A percentile compares a stretch with the other conserved stretches of the same genome.
Conservation (phyloP, 2,797 vertebrate species). For the Rhyacichthys aspro region DNA sequence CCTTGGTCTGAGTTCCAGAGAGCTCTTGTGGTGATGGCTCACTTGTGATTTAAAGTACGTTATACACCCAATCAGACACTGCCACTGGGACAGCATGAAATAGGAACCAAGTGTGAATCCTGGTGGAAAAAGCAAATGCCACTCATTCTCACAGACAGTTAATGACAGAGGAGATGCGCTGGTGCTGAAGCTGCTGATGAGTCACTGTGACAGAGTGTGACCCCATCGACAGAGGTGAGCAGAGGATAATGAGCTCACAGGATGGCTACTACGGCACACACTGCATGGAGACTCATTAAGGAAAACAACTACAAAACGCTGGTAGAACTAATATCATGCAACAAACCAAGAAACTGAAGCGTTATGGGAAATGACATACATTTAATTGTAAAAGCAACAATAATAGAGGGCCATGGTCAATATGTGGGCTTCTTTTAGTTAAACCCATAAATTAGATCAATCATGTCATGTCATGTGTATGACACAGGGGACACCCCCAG, state of each 20-base stretch:
- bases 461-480: no score
- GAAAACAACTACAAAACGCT: not conserved
- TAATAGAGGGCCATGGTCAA: no score
- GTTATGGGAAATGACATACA: not conserved
- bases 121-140: constrained; percentile 33
- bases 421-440: no score
- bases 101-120: constrained; percentile 19
- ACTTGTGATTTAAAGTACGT: constrained; percentile 69
- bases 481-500: no score
- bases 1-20: constrained; percentile 49
- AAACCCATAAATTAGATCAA: no score
- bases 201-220: constrained; percentile 49
- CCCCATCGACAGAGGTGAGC: constrained; percentile 42
- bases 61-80: constrained; percentile 52
- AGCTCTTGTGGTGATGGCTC: constrained; percentile 54
- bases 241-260: constrained; percentile 51
- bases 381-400: no score
- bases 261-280: not conserved
- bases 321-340: not conserved
- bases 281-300: constrained; percentile 5
- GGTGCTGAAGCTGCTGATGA: constrained; percentile 35
- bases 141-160: constrained; percentile 12
- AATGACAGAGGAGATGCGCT: not conserved
- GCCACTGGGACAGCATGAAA: not conserved
- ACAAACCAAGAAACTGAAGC: constrained; percentile 1